Evolutionary conservation across 2,797 vertebrate genomes (phyloP).

Genomic region (Uromys caudimaculatus): DNA sequence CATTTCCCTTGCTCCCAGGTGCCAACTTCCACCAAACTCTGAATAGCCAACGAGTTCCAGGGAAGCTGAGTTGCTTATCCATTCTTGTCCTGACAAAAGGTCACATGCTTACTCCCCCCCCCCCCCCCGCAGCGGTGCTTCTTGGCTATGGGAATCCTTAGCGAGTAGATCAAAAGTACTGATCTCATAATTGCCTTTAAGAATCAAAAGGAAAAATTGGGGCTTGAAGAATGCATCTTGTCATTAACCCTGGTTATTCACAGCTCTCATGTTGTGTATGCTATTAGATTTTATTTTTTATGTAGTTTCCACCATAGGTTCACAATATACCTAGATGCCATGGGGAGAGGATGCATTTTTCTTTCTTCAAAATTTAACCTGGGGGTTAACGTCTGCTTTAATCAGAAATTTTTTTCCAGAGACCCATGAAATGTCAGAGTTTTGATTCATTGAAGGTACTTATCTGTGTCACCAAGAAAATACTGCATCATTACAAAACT

Average conservation of each 20-base stretch:
- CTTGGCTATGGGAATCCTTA: not conserved
- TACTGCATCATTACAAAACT: rapidly evolving
- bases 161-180: not conserved
- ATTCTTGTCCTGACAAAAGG: not conserved
- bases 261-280: rapidly evolving
- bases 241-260: not conserved
- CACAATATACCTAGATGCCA: not conserved
- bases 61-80: not conserved
- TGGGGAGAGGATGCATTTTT: not conserved
- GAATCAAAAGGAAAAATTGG: not conserved
- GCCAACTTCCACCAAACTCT: not conserved
- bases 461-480: not conserved
- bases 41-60: not conserved
- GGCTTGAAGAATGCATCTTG: not conserved
- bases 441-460: not conserved
- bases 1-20: not conserved
- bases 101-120: not conserved
- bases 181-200: not conserved
- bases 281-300: too few species aligned
- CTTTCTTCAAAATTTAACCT: not conserved
- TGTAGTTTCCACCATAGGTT: not conserved
- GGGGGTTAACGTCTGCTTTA: not conserved
- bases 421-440: not conserved
- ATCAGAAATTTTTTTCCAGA: not conserved
- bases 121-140: not conserved